Conservation (phyloP, 2,113 vertebrate species). For the Hystrix brachyura region DNA sequence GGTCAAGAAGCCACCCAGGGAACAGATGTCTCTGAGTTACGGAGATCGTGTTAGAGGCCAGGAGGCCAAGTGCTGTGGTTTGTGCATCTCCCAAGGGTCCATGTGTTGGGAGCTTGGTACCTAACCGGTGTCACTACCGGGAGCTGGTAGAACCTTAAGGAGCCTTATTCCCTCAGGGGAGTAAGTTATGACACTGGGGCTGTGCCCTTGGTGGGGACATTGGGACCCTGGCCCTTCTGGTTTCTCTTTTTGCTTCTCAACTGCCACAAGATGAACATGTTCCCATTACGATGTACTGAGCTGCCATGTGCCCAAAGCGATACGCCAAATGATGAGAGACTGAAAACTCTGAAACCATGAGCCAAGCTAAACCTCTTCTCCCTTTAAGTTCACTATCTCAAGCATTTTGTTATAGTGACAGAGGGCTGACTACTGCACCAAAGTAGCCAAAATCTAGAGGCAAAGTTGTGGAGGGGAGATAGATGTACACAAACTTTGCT, state of each 20-base stretch:
- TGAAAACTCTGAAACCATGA: not conserved
- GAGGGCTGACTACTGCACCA: not conserved
- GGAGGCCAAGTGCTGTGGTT: not conserved
- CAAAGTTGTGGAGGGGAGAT: not conserved
- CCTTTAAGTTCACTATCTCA: not conserved
- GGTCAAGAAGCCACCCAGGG: not conserved
- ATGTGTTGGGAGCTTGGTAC: not conserved
- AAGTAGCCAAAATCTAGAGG: not conserved
- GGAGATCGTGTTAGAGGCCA: not conserved
- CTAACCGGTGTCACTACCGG: not conserved
- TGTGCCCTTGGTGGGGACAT: not conserved
- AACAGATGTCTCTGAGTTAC: not conserved
- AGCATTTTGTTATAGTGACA: not conserved
- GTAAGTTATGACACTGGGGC: not conserved
- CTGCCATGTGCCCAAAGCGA: not conserved
- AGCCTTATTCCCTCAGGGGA: not conserved
- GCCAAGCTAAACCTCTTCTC: not conserved
- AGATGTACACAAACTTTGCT: not conserved
- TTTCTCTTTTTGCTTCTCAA: not conserved
- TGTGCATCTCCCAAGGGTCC: not conserved
- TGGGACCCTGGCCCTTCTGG: not conserved
- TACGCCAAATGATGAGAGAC: no score
- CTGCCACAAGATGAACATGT: not conserved
- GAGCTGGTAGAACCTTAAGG: not conserved
- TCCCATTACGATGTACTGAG: not conserved